Base-by-base conservation (phyloP, 1,140 invertebrate genomes). In the Carposina sasakii region DNA sequence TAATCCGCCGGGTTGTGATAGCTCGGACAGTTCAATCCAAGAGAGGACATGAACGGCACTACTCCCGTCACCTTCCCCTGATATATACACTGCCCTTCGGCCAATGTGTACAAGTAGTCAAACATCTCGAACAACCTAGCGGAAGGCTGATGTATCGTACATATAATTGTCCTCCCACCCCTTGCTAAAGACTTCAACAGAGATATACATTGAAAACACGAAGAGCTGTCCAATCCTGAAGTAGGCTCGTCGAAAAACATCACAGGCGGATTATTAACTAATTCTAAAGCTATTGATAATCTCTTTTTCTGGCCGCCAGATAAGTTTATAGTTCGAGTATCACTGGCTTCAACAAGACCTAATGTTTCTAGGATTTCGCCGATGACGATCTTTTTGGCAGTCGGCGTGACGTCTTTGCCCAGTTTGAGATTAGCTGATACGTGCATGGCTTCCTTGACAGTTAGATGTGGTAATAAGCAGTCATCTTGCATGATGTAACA, bases 171-270 rank as follows among this genome's bases (percentile, higher is more conserved):
- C 57, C 96, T 89, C 0, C 96, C 96, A 60, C 91, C 91, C 62
- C 91, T 82, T 15, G 92, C 90, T 54, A 94, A 78, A 0, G 92
- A 92, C 81, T 96, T 92, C 53, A 96, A 84, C 56, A 95, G 76
- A 55, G 89, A 92, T 57, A 98, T 91, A 81, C 96, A 96, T 81
- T 98, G 95, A 69, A 95, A 96, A 86, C 95, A 96, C 8, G 95
- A 94, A 15, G 94, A 94, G 71, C 94, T 97, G 74, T 98, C 96
- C 69, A 98, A 86, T 13, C 96, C 96, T 66, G 94, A 97, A n/a
- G 96, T 98, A 1, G 97, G 96, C 73, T 99, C 97, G 70, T 99
- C 97, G 71, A 98, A 97, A 81, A 98, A 98, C 92, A 99, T 96
- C 17, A 98, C 91, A 28, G 96, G 96, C 9, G 97, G 97, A 86